Evolutionary conservation across 2,888 invertebrate species (phyloP).

Genomic region (Lapara coniferarum): DNA sequence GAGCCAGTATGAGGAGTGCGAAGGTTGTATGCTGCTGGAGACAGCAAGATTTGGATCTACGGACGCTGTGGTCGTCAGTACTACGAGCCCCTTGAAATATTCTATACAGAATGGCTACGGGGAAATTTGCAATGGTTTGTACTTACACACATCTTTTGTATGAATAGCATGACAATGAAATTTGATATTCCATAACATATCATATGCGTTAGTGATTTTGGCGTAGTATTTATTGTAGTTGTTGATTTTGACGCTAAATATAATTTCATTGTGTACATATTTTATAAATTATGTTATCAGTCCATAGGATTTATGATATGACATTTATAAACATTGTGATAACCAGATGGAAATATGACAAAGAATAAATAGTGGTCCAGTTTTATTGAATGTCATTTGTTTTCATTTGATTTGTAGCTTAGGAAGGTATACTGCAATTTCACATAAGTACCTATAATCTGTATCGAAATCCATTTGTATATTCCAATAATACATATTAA

Average conservation of each 20-base stretch:
- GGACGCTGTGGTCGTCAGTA: slow-evolving; percentile 56
- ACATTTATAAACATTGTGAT: not conserved
- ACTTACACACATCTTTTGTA: slow-evolving; percentile 34
- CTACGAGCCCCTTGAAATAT: slow-evolving; percentile 67
- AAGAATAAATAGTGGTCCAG: not conserved
- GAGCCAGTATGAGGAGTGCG: slow-evolving; percentile 77
- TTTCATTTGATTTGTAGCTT: too few relatives aligned
- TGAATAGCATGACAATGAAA: slow-evolving; percentile 19
- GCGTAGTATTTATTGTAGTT: not conserved
- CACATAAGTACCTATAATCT: too few relatives aligned
- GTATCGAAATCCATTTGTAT: too few relatives aligned
- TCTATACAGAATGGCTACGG: slow-evolving; percentile 53
- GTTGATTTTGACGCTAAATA: not conserved
- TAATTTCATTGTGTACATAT: slow-evolving; percentile 30
- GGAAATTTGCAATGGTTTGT: slow-evolving; percentile 70
- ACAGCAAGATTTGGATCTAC: slow-evolving; percentile 48
- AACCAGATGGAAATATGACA: not conserved
- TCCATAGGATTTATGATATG: not conserved
- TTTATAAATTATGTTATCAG: not conserved
- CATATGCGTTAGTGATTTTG: not conserved
- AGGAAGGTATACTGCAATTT: too few relatives aligned
- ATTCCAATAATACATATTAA: too few relatives aligned
- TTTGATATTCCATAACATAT: not conserved
- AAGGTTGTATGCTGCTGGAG: slow-evolving; percentile 63
- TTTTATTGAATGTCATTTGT: too few relatives aligned